Base-by-base conservation (phyloP, 2,888 invertebrate species). In the Apotomis betuletana region DNA sequence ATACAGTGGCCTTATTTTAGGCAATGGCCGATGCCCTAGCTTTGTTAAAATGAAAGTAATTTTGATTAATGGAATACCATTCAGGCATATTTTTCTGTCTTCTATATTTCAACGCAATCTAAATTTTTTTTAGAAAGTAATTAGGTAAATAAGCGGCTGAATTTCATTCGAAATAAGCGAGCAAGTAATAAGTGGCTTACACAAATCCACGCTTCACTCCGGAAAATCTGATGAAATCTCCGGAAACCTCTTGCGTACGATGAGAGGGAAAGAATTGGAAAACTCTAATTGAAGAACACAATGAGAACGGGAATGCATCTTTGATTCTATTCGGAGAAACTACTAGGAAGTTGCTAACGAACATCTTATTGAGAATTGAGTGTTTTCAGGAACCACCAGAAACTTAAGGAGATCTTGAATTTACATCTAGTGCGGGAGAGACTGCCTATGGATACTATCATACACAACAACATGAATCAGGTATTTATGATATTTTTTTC, bases 381-480 rank as follows among this genome's bases (percentile, higher is more conserved):
- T 64, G 67, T 27, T 84, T 78, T 9, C 81, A 95, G 95, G 76
- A 96, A 97, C 85, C 95, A 95, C 78, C 94, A 95, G 74, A 95
- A 95, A 78, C 94, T 97, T 82, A 94, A 94, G 76, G 96, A 97
- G 75, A 96, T 98, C 79, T 89, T 98, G 67, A 96, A 96, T 80
- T 95, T 98, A 83, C 98, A 98, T 88, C 93, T 97, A 77, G 96
- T 98, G 15, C 95, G 95, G 75, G 96, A 97, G 79, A 94, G 96
- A 73, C 90, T 98, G 61, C 96, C 96, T 12, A 93, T 96, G 78
- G 96, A 97, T 70, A 95, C 95, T 75, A 97, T 97, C 73, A 94
- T 95, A 70, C 94, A 96, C 77, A 95, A 95, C 82, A 96, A 95
- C 82, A 93, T 95, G 81, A 95, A 95, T 82, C 95, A 96, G 94